Conservation (phyloP, 2,797 vertebrate species). For the Chaunax sp. region DNA sequence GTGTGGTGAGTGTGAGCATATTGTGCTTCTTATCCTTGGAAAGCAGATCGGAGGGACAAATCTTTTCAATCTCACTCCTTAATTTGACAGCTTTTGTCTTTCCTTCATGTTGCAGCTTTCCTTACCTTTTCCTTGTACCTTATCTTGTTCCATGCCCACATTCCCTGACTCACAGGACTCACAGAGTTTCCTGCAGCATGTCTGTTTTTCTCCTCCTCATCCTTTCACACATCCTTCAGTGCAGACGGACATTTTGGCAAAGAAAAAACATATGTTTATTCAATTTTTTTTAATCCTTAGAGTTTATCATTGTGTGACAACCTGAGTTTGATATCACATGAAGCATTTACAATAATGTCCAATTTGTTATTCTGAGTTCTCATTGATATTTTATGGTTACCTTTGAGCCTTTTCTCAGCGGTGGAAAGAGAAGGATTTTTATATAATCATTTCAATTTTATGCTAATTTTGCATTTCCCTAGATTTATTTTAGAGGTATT, state of each 20-base stretch:
- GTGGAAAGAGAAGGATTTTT: neutral
- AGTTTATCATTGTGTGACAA: too few relatives aligned
- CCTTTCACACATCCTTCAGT: neutral
- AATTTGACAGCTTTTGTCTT: slow-evolving; percentile 52
- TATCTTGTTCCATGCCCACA: slow-evolving; percentile 22
- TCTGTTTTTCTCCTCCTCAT: neutral
- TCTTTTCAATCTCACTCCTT: slow-evolving; percentile 43
- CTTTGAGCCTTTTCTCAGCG: neutral
- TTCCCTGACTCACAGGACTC: neutral
- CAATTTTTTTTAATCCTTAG: too few relatives aligned
- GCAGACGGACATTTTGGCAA: neutral
- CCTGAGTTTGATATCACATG: too few relatives aligned
- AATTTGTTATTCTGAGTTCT: too few relatives aligned
- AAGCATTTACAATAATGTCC: too few relatives aligned
- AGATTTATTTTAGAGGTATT: neutral
- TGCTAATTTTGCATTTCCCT: neutral
- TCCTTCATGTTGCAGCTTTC: slow-evolving; percentile 11
- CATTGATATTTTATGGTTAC: neutral
- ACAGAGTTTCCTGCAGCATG: neutral
- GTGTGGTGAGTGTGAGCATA: neutral
- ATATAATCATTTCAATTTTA: neutral
- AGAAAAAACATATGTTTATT: neutral
- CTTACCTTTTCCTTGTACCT: neutral
- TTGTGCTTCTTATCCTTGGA: too few relatives aligned
- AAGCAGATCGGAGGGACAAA: too few relatives aligned